A percentile compares a stretch with the other conserved stretches of the same genome.
phyloP scores from a whole-genome alignment of 2,888 invertebrate genomes.

The Leucophenga montana region DNA sequence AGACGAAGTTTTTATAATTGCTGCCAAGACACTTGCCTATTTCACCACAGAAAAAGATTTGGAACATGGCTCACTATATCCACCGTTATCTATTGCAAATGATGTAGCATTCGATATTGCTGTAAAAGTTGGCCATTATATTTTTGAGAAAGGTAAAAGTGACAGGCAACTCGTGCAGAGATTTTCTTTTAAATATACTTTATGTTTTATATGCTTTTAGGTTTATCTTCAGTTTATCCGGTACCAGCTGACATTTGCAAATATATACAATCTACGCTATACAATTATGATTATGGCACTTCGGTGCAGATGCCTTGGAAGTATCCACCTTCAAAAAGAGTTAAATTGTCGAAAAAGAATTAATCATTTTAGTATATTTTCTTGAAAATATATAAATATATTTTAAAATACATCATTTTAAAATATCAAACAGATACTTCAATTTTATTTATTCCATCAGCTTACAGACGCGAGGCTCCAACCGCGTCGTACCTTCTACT shows the following conservation, averaged over 20 bases:
- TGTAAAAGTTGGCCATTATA: conserved; percentile 36
- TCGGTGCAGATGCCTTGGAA: not conserved
- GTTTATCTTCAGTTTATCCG: conserved; percentile 6
- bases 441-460: too few species aligned
- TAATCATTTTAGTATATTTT: too few species aligned
- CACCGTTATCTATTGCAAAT: conserved; percentile 37
- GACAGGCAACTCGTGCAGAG: not conserved
- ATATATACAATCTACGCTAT: not conserved
- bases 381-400: too few species aligned
- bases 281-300: not conserved
- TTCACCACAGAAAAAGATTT: conserved; percentile 13
- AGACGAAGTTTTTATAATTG: conserved; percentile 43
- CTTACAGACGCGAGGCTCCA: too few species aligned
- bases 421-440: too few species aligned
- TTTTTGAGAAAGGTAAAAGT: conserved; percentile 36
- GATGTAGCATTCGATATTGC: conserved; percentile 39
- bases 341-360: too few species aligned
- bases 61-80: conserved; percentile 39
- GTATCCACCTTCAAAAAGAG: not conserved
- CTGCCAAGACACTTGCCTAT: conserved; percentile 47
- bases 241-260: not conserved
- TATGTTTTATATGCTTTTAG: not conserved
- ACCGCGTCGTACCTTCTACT: too few species aligned
- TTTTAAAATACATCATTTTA: too few species aligned
- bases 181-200: not conserved